Evolutionary conservation across 2,797 vertebrate genomes (phyloP).

Genomic region (Uromys caudimaculatus): DNA sequence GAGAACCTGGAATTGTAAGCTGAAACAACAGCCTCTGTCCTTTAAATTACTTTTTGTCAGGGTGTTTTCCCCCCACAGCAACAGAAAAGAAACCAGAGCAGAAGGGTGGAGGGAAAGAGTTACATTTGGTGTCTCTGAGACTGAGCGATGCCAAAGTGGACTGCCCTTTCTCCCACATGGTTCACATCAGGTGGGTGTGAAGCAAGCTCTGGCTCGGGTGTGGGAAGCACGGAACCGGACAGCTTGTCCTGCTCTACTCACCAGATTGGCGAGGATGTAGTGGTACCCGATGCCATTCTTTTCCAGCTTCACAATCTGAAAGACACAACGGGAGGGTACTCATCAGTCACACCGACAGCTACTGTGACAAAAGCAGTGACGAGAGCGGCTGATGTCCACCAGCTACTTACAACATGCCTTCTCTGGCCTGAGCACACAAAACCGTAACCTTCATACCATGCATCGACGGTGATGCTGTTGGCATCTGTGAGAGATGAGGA

Average conservation of each 20-base stretch:
- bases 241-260: conserved; percentile 86
- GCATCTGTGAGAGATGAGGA: not conserved
- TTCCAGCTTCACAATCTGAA: conserved; percentile 96
- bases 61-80: not conserved
- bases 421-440: not conserved
- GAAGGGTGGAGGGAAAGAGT: not conserved
- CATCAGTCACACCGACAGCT: not conserved
- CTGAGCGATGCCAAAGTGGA: not conserved
- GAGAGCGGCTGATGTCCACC: not conserved
- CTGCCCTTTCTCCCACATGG: not conserved
- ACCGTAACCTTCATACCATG: not conserved
- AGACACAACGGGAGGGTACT: conserved; percentile 76
- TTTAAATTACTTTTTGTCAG: not conserved
- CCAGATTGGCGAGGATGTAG: conserved; percentile 99
- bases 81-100: not conserved
- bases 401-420: not conserved
- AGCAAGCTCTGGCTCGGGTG: not conserved
- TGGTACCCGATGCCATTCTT: conserved; percentile 99
- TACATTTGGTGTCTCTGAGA: not conserved
- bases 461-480: not conserved
- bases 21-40: not conserved
- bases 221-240: not conserved
- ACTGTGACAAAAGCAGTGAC: not conserved
- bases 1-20: not conserved
- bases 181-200: not conserved